Evolutionary conservation across 2,888 invertebrate genomes (phyloP), one percentile per base, ranked within the genome.

Genomic region (Ornithoptera priamus): DNA sequence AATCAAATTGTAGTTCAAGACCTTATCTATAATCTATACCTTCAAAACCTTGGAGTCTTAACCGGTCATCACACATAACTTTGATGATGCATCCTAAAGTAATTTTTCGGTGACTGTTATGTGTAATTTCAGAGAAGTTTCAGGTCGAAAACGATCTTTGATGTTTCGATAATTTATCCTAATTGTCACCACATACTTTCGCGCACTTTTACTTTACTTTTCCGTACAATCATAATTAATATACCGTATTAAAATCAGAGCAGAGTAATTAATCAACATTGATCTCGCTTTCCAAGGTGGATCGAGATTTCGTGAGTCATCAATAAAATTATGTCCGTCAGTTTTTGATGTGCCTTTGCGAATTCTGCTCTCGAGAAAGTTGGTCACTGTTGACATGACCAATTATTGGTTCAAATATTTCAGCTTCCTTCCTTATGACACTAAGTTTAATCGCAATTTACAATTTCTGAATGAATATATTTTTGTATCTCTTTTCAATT

Each of bases 241-340:
- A 36, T 62, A 58, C 65, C 67, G 68, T 69, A 69, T 72, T 73
- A 74, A 75, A 86, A 82, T 78, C 78, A 75, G 84, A 83, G 75
- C 85, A 77, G 74, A 78, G 80, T 82, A 82, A 81, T 85, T 83
- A 83, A 84, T 81, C 77, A 80, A 86, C 66, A 70, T 69, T 57
- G 62, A 65, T 70, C 62, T 70, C 62, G 66, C 87, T 88, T 87
- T 89, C 87, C 80, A 83, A 80, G 75, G 71, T 67, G 72, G 75
- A 71, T 78, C 76, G 75, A 78, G 75, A 79, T 76, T 82, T 7
- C 82, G 83, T 83, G 82, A 81, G 78, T 81, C 80, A 80, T 84
- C 81, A 82, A 80, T 79, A 78, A 78, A 82, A 82, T 79, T 81
- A 81, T 80, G 79, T 78, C 78, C 78, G 80, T 76, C 78, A 82